These are phyloP conservation scores for Pomatorhinus ruficollis DNA, from an alignment of 2,113 vertebrate genomes.

Conservation along the genomic window DNA sequence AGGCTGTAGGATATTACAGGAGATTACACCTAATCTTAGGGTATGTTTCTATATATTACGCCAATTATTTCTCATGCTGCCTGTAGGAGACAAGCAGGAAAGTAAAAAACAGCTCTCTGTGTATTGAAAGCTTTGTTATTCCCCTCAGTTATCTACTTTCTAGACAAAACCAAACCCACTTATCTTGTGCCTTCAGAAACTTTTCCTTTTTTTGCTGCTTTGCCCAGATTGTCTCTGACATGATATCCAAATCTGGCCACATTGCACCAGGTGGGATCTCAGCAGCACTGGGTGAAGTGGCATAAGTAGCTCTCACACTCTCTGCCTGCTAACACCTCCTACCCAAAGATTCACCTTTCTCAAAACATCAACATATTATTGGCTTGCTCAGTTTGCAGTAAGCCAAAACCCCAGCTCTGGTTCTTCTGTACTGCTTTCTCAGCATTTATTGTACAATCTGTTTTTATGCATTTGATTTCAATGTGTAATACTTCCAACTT, in stretches of 20 bases:
- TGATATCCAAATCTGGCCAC: slow-evolving; percentile 31
- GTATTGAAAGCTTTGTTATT: background rate
- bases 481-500: background rate
- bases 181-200: background rate
- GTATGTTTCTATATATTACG: background rate
- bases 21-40: background rate
- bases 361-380: slow-evolving; percentile 41
- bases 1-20: background rate
- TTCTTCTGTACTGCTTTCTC: slow-evolving; percentile 8
- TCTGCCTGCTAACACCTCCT: slow-evolving; percentile 53
- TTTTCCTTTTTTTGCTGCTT: background rate
- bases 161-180: slow-evolving; percentile 28
- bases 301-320: slow-evolving; percentile 19
- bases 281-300: background rate
- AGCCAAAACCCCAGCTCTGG: background rate
- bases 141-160: background rate
- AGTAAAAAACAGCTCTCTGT: background rate
- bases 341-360: slow-evolving; percentile 44
- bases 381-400: slow-evolving; percentile 45
- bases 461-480: slow-evolving; percentile 14
- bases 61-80: background rate
- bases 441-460: slow-evolving; percentile 39
- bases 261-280: slow-evolving; percentile 42
- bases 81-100: background rate
- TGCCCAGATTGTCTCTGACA: slow-evolving; percentile 44